phyloP scores from a whole-genome alignment of 2,888 invertebrate species.

The Gastracanthus pulcherrimus region DNA sequence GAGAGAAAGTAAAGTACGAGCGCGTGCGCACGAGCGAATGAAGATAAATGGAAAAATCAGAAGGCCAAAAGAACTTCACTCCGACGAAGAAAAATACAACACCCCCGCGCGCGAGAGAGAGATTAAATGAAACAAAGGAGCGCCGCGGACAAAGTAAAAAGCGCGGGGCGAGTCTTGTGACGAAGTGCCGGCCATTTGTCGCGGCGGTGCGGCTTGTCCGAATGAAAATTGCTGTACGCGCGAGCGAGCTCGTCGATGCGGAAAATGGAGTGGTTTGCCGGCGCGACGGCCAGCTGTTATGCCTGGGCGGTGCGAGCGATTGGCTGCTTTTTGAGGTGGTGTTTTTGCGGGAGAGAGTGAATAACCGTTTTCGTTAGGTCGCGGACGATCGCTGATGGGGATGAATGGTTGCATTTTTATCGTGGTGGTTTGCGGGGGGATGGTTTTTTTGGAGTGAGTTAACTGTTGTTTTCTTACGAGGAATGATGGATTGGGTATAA shows the following conservation, averaged over 20 bases:
- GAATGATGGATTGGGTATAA: too few relatives aligned
- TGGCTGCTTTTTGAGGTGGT: background rate
- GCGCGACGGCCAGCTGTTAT: slow-evolving; percentile 2
- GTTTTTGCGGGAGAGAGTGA: too few relatives aligned
- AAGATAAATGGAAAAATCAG: slow-evolving; percentile 26
- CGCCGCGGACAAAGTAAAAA: background rate
- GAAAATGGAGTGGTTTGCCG: slow-evolving; percentile 29
- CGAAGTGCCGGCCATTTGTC: slow-evolving; percentile 2
- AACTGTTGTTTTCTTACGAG: too few relatives aligned
- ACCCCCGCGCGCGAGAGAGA: too few relatives aligned
- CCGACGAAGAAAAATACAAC: slow-evolving; percentile 5
- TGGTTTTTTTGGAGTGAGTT: too few relatives aligned
- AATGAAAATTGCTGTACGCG: background rate
- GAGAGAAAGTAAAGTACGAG: too few relatives aligned
- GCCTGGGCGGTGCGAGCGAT: background rate
- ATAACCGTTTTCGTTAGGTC: too few relatives aligned
- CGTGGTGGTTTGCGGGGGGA: background rate
- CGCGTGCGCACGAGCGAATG: too few relatives aligned
- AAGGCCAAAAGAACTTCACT: too few relatives aligned
- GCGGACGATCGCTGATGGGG: background rate
- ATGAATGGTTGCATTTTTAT: slow-evolving; percentile 16
- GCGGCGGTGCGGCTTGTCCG: background rate
- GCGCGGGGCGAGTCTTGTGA: background rate
- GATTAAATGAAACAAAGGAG: slow-evolving; percentile 17
- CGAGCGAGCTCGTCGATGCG: background rate